Evolutionary conservation across 2,888 invertebrate species (phyloP).

Genomic region (Cordylochernes scorpioides): DNA sequence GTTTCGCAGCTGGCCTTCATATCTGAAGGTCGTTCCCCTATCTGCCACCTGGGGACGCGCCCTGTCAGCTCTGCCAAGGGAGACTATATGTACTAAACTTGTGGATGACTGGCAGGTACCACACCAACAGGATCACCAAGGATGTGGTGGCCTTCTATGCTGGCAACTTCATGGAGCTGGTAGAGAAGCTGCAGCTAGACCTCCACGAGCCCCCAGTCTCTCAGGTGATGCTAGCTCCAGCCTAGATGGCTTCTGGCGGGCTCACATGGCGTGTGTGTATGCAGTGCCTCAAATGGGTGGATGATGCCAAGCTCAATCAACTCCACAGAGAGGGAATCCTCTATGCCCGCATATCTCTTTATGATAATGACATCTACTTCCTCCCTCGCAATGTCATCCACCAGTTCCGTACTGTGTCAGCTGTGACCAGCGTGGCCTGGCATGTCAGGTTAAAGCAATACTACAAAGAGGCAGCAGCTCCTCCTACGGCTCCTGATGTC

Average conservation of each 20-base stretch:
- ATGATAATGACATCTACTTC: slow-evolving; percentile 92
- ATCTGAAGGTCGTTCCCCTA: no score
- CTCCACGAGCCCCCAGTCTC: slow-evolving; percentile 93
- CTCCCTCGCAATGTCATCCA: slow-evolving; percentile 89
- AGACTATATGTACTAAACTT: no score
- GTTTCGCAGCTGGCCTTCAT: no score
- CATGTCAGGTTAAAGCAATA: slow-evolving; percentile 76
- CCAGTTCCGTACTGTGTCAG: slow-evolving; percentile 67
- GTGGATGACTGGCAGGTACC: slow-evolving; percentile 8
- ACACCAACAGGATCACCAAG: slow-evolving; percentile 64
- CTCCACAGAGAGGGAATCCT: slow-evolving; percentile 72
- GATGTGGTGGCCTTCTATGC: slow-evolving; percentile 96
- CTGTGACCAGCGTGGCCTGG: slow-evolving; percentile 44
- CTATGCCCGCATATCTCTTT: slow-evolving; percentile 64
- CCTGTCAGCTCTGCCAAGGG: no score
- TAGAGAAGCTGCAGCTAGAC: slow-evolving; percentile 71
- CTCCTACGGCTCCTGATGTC: no score
- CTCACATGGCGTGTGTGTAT: slow-evolving; percentile 10
- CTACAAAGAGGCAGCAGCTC: no score
- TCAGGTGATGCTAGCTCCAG: slow-evolving; percentile 31
- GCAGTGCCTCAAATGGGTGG: slow-evolving; percentile 61
- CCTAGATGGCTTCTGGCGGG: slow-evolving; percentile 1
- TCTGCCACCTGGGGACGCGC: no score
- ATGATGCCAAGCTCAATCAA: slow-evolving; percentile 90
- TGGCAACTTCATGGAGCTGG: slow-evolving; percentile 63